A percentile compares a stretch with the other conserved stretches of the same genome.
Conservation (phyloP, 2,113 vertebrate species). For the Ictidomys tridecemlineatus region DNA sequence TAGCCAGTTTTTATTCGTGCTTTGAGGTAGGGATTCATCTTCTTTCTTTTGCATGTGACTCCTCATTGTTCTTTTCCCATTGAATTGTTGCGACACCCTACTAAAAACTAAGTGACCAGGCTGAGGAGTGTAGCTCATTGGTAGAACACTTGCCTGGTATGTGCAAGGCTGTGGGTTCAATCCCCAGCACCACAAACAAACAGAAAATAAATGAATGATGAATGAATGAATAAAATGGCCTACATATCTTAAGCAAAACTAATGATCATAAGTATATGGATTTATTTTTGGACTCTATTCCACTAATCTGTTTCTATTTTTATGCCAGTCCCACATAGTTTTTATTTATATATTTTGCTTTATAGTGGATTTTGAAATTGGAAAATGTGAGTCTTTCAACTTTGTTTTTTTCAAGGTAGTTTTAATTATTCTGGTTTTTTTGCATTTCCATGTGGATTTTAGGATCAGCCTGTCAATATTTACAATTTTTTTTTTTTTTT, state of each 20-base stretch:
- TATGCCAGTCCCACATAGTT: not conserved
- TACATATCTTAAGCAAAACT: too few relatives aligned
- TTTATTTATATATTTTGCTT: conserved; percentile 9
- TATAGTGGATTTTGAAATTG: not conserved
- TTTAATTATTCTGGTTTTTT: not conserved
- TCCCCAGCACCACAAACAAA: too few relatives aligned
- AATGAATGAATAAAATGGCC: too few relatives aligned
- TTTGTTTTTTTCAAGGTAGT: conserved; percentile 7
- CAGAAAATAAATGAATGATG: too few relatives aligned
- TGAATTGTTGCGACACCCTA: not conserved
- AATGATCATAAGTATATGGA: not conserved
- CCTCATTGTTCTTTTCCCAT: not conserved
- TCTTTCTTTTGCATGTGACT: not conserved
- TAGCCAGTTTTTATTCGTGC: not conserved
- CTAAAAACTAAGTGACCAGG: not conserved
- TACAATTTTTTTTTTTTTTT: not conserved
- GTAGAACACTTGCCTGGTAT: too few relatives aligned
- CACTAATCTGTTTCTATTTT: not conserved
- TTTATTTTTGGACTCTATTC: not conserved
- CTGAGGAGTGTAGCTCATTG: too few relatives aligned
- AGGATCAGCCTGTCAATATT: not conserved
- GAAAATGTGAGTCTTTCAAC: not conserved
- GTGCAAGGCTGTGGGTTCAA: too few relatives aligned
- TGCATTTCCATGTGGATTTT: not conserved
- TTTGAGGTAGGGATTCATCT: not conserved